A percentile compares a stretch with the other conserved stretches of the same genome.
Evolutionary conservation across 2,797 vertebrate genomes (phyloP).

Genomic region (Oryzias dopingdopingensis): DNA sequence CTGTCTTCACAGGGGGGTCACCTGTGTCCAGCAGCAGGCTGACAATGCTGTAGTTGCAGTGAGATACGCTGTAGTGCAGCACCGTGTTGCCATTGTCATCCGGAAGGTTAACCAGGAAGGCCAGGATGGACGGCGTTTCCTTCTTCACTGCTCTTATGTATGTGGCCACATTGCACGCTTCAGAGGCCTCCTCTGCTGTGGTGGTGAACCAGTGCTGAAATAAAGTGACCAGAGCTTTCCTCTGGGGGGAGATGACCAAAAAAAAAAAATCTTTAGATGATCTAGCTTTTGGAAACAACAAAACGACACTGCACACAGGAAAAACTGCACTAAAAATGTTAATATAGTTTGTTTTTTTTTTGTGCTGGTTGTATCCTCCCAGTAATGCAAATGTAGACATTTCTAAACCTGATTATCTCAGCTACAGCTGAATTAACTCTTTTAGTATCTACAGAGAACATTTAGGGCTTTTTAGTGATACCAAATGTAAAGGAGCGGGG

Average conservation of each 20-base stretch:
- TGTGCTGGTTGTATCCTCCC: too few relatives aligned
- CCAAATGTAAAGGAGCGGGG: too few relatives aligned
- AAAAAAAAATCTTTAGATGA: background rate
- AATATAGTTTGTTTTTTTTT: too few relatives aligned
- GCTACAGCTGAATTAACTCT: too few relatives aligned
- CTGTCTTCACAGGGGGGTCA: background rate
- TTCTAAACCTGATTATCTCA: too few relatives aligned
- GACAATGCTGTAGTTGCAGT: constrained; percentile 89
- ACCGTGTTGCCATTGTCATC: constrained; percentile 94
- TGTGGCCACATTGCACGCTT: constrained; percentile 68
- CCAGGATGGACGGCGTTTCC: constrained; percentile 77
- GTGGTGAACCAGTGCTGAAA: constrained; percentile 91
- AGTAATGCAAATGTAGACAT: too few relatives aligned
- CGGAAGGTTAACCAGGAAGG: constrained; percentile 86
- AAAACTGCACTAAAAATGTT: background rate
- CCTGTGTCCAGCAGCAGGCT: constrained; percentile 90
- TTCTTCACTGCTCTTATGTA: constrained; percentile 77
- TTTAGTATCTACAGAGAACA: too few relatives aligned
- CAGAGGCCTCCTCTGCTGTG: constrained; percentile 85
- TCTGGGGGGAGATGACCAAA: constrained; percentile 45
- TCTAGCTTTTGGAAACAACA: too few relatives aligned
- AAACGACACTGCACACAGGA: background rate
- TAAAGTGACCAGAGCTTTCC: constrained; percentile 76
- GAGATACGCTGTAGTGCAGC: constrained; percentile 94
- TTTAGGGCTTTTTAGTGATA: too few relatives aligned